Conservation (phyloP, 1,140 invertebrate genomes). For the Philotrypesis tridentata region DNA sequence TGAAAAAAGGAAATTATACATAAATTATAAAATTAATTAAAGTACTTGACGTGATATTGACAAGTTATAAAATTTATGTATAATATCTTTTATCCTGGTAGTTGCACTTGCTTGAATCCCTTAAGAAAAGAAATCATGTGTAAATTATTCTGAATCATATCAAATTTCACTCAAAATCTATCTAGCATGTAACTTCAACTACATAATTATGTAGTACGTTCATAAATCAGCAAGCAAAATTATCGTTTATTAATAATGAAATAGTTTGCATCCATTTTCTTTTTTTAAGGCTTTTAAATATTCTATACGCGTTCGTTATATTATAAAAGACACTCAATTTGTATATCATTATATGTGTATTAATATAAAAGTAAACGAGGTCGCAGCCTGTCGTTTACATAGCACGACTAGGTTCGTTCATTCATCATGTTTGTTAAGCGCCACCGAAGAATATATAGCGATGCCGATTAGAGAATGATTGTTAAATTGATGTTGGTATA, state of each 20-base stretch:
- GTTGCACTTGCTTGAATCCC: neutral
- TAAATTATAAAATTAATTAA: constrained; percentile 12
- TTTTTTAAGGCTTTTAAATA: constrained; percentile 14
- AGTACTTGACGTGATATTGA: constrained; percentile 4
- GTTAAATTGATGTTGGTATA: constrained; percentile 35
- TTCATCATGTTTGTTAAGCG: constrained; percentile 29
- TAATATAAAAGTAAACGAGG: constrained; percentile 39
- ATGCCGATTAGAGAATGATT: constrained; percentile 37
- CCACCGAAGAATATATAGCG: constrained; percentile 19
- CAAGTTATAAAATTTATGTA: constrained; percentile 16
- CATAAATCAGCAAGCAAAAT: neutral
- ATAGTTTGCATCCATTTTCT: constrained; percentile 16
- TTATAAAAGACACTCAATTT: constrained; percentile 18
- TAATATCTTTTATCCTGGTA: neutral
- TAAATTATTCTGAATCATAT: constrained; percentile 15
- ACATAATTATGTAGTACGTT: constrained; percentile 1
- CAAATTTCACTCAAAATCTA: constrained; percentile 4
- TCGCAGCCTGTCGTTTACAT: constrained; percentile 45
- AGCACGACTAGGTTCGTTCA: constrained; percentile 36
- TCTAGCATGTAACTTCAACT: neutral
- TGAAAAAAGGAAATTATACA: constrained; percentile 14
- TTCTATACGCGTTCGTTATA: constrained; percentile 14
- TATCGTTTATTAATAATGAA: neutral
- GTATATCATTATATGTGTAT: constrained; percentile 35
- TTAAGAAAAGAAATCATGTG: constrained; percentile 27